These are phyloP conservation scores for Chelonus formosanus DNA, from an alignment of 2,888 invertebrate species.

Conservation along the genomic window DNA sequence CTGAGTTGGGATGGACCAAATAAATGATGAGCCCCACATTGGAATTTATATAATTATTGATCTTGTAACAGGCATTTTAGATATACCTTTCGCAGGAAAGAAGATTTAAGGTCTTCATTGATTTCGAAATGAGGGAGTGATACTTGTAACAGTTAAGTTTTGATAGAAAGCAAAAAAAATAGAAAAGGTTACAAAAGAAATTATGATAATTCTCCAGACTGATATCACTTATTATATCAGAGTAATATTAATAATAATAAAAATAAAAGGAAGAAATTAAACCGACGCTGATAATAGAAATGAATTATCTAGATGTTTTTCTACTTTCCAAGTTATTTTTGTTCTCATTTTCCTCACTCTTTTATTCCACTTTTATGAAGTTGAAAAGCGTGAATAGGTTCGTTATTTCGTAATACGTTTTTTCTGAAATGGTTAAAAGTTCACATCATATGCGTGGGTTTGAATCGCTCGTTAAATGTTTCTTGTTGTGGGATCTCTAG, in stretches of 20 bases:
- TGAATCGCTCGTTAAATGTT: conserved; percentile 25
- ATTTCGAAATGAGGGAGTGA: background rate
- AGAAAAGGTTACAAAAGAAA: too few relatives aligned
- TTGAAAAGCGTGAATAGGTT: conserved; percentile 20
- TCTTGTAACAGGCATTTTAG: too few relatives aligned
- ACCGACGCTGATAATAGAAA: background rate
- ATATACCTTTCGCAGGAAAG: too few relatives aligned
- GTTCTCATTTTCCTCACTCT: background rate
- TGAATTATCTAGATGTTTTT: background rate
- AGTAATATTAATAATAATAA: background rate
- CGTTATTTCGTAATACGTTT: conserved; percentile 25
- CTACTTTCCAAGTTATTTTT: too few relatives aligned
- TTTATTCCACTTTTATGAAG: background rate
- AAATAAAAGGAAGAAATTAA: background rate
- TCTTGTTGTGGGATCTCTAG: background rate
- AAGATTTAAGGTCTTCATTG: too few relatives aligned
- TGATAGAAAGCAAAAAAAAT: too few relatives aligned
- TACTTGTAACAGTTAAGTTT: too few relatives aligned
- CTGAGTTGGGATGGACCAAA: conserved; percentile 9
- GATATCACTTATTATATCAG: too few relatives aligned
- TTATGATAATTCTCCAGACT: too few relatives aligned
- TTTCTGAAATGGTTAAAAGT: conserved; percentile 14
- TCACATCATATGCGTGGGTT: conserved; percentile 23
- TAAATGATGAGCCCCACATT: conserved; percentile 29
- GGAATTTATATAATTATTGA: conserved; percentile 8